These are phyloP conservation scores for Helicoverpa armigera DNA, from an alignment of 1,140 invertebrate genomes.

Conservation along the genomic window DNA sequence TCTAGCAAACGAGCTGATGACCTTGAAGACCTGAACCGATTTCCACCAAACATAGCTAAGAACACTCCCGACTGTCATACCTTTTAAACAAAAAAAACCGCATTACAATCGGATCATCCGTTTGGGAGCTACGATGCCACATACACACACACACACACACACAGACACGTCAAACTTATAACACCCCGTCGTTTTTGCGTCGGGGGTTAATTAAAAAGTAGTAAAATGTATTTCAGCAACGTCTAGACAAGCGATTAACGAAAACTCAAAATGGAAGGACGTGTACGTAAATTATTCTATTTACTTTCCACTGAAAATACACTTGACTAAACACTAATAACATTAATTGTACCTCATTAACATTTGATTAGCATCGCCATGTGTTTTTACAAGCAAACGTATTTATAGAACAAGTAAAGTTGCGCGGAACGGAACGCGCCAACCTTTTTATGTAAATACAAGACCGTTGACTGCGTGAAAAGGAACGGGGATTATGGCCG, in stretches of 20 bases:
- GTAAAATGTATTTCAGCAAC: no score
- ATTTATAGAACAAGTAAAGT: conserved; percentile 15
- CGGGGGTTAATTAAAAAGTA: no score
- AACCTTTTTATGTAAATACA: conserved; percentile 15
- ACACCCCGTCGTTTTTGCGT: no score
- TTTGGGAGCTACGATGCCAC: no score
- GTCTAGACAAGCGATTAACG: neutral
- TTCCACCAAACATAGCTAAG: no score
- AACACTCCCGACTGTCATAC: no score
- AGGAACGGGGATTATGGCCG: conserved; percentile 11
- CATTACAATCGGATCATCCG: no score
- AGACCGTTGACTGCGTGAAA: neutral
- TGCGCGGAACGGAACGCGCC: conserved; percentile 1
- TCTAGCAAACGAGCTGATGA: no score
- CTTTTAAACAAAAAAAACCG: no score
- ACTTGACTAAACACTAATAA: neutral
- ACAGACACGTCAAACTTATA: no score
- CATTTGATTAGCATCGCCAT: conserved; percentile 6
- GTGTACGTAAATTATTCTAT: neutral
- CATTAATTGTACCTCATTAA: conserved; percentile 14
- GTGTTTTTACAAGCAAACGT: neutral
- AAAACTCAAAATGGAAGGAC: neutral
- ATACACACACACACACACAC: no score
- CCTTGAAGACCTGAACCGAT: no score
- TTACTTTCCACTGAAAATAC: neutral